phyloP scores from a whole-genome alignment of 1,140 invertebrate species.

The Lepidurus apus region DNA sequence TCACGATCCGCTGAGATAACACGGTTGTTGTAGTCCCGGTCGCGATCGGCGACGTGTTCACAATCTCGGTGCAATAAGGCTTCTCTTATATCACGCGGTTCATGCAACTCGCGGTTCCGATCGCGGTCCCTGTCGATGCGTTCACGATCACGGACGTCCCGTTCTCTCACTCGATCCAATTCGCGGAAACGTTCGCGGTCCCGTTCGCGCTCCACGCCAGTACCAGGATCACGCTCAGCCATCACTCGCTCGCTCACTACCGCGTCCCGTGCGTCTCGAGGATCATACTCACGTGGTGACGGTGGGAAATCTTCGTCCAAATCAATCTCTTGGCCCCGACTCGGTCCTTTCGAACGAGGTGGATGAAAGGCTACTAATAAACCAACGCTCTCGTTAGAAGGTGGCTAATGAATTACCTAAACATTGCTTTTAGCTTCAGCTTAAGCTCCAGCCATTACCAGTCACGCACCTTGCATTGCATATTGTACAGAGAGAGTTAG shows the following conservation, averaged over 20 bases:
- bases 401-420: not conserved
- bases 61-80: conserved; percentile 6
- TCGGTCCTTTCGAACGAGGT: not conserved
- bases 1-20: not conserved
- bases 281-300: not conserved
- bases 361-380: not conserved
- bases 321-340: not conserved
- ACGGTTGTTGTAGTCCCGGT: not conserved
- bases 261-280: not conserved
- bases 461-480: too few relatives aligned
- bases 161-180: not conserved
- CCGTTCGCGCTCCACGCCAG: not conserved
- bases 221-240: not conserved
- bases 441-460: too few relatives aligned
- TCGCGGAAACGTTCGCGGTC: not conserved
- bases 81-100: conserved; percentile 35
- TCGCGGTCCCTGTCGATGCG: not conserved
- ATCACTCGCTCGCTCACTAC: not conserved
- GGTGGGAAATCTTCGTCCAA: conserved; percentile 10
- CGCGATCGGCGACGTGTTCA: not conserved
- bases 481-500: too few relatives aligned
- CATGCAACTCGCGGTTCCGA: conserved; percentile 30
- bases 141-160: conserved; percentile 12
- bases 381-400: not conserved
- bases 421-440: too few relatives aligned